phyloP scores from a whole-genome alignment of 2,113 vertebrate species.

The Callocephalon fimbriatum region DNA sequence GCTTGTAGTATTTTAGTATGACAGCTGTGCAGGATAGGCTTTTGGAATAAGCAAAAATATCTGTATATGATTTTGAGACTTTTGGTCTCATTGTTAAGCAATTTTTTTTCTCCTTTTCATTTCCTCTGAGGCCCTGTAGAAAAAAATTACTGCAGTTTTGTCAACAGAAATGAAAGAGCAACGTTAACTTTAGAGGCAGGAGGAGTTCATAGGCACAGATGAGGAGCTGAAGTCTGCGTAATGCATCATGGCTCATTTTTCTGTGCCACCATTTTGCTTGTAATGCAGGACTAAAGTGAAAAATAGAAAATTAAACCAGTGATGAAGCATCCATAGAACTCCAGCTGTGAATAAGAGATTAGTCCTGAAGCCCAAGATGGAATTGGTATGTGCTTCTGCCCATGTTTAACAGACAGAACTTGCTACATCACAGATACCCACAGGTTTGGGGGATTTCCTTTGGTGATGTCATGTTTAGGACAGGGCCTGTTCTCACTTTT shows the following conservation, averaged over 20 bases:
- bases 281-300: neutral
- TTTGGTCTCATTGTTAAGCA: neutral
- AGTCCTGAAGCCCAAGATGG: neutral
- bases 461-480: neutral
- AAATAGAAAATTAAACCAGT: neutral
- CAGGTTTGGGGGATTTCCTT: neutral
- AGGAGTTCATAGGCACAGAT: neutral
- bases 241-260: neutral
- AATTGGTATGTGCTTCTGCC: neutral
- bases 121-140: neutral
- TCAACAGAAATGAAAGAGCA: slow-evolving; percentile 27
- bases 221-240: neutral
- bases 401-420: neutral
- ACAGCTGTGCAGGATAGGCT: neutral
- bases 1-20: neutral
- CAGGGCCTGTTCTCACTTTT: neutral
- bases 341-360: neutral
- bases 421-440: rapidly evolving
- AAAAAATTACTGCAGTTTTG: slow-evolving; percentile 12
- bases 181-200: neutral
- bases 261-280: neutral
- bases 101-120: slow-evolving; percentile 20
- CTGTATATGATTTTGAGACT: slow-evolving; percentile 1
- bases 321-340: neutral
- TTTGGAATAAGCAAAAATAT: slow-evolving; percentile 36